Evolutionary conservation across 2,888 invertebrate genomes (phyloP).

Genomic region (Plemyria rubiginata): DNA sequence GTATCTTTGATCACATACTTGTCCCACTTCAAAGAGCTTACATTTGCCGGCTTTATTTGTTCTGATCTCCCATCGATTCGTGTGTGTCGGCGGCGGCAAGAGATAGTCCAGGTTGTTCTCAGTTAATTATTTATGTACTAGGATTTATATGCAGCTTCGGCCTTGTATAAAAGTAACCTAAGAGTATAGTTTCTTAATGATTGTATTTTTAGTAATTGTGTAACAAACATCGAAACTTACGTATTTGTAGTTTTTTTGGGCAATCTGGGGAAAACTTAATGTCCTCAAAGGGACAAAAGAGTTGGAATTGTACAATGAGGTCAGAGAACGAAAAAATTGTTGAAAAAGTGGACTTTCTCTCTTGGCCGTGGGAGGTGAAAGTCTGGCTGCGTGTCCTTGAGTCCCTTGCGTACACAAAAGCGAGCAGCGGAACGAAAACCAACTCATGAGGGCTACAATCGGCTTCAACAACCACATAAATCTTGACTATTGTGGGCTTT

Average conservation of each 20-base stretch:
- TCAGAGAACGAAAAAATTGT: constrained; percentile 59
- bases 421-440: constrained; percentile 46
- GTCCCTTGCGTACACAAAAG: constrained; percentile 58
- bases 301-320: constrained; percentile 48
- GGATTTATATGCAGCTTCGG: background rate
- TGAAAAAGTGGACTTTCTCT: constrained; percentile 68
- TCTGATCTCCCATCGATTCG: constrained; percentile 30
- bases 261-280: background rate
- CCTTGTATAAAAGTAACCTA: background rate
- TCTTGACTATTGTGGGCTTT: background rate
- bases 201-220: background rate
- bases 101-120: constrained; percentile 14
- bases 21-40: constrained; percentile 37
- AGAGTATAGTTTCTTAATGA: background rate
- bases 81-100: constrained; percentile 13
- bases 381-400: constrained; percentile 71
- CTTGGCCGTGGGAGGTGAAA: constrained; percentile 75
- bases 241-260: background rate
- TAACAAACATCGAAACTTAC: background rate
- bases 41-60: constrained; percentile 32
- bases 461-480: background rate
- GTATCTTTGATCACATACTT: constrained; percentile 57
- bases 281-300: constrained; percentile 24
- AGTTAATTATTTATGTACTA: constrained; percentile 1
- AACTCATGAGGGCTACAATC: constrained; percentile 19